A percentile compares a stretch with the other conserved stretches of the same genome.
Evolutionary conservation across 2,888 invertebrate species (phyloP).

Genomic region (Metellina segmentata): DNA sequence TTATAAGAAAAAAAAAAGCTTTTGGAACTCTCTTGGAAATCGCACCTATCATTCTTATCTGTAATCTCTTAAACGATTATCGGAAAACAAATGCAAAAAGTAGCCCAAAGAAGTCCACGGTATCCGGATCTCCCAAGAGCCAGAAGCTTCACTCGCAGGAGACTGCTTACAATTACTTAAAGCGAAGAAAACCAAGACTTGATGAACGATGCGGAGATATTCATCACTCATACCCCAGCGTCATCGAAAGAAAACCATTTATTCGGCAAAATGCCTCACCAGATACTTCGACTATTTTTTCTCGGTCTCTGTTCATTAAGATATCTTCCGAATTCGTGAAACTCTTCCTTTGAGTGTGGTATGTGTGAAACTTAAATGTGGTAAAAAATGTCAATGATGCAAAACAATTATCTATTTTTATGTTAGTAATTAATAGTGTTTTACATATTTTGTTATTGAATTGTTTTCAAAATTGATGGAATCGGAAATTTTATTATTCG

Average conservation of each 20-base stretch:
- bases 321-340: background rate
- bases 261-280: background rate
- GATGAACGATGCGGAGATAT: background rate
- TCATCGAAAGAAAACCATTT: background rate
- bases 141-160: background rate
- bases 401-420: too few relatives aligned
- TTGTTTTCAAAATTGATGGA: too few relatives aligned
- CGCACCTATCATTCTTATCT: background rate
- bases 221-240: background rate
- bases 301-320: background rate
- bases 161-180: background rate
- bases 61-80: conserved; percentile 1
- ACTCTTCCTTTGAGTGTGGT: background rate
- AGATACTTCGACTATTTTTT: background rate
- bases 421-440: too few relatives aligned
- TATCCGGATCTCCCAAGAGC: too few relatives aligned
- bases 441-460: too few relatives aligned
- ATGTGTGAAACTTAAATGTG: background rate
- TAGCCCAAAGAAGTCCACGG: background rate
- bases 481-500: too few relatives aligned
- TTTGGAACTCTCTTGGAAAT: background rate
- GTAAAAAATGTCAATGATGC: too few relatives aligned
- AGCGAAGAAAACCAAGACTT: background rate
- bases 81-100: background rate
- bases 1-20: background rate